Conservation (phyloP, 2,113 vertebrate species). For the Neomonachus schauinslandi region DNA sequence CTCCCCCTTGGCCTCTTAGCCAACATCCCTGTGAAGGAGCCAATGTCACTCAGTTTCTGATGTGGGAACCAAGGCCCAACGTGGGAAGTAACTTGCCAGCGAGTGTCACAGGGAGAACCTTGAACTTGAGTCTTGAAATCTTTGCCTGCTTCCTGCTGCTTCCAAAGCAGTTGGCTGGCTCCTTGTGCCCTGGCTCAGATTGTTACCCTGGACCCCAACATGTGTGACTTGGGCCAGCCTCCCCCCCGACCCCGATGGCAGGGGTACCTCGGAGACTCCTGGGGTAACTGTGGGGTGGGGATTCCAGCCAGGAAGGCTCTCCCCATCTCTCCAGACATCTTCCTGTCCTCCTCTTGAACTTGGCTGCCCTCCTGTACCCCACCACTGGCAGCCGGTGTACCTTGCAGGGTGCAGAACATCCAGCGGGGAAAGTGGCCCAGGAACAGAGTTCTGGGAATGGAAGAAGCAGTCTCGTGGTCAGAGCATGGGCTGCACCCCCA, state of each 20-base stretch:
- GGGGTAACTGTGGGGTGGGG: background rate
- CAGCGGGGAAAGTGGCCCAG: background rate
- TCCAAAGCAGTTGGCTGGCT: background rate
- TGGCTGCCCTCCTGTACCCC: too few relatives aligned
- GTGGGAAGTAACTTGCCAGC: background rate
- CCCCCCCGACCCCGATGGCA: too few relatives aligned
- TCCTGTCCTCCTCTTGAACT: background rate
- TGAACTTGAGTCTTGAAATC: background rate
- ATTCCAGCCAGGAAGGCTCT: background rate
- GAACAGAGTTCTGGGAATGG: too few relatives aligned
- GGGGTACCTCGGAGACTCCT: background rate
- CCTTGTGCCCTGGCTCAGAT: background rate
- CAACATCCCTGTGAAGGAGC: background rate
- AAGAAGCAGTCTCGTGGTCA: background rate
- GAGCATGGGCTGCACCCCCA: background rate
- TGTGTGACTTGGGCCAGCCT: background rate
- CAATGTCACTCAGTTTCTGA: background rate
- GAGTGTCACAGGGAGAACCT: background rate
- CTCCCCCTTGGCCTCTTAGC: background rate
- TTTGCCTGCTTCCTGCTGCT: background rate
- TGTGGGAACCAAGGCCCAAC: background rate
- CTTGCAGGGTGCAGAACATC: background rate
- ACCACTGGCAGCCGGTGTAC: rapidly evolving
- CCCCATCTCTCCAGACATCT: background rate
- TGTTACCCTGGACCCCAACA: background rate